phyloP scores from a whole-genome alignment of 1,140 invertebrate species.

The Leptopilina boulardi region DNA sequence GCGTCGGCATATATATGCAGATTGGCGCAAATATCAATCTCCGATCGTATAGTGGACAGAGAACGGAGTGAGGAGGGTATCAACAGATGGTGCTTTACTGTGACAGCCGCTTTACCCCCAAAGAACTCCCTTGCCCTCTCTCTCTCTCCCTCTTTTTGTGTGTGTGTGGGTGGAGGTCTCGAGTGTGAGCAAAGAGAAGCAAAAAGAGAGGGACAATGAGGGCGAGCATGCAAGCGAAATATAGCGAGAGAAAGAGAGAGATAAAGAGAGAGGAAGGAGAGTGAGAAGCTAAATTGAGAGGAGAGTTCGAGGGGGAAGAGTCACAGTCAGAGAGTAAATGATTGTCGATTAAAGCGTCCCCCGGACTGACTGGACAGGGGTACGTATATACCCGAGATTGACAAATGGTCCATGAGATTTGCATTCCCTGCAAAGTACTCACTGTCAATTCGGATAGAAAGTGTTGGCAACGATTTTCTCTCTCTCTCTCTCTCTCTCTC shows the following conservation, averaged over 20 bases:
- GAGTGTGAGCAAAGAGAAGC: background rate
- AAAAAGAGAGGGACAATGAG: conserved; percentile 34
- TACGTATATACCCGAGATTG: conserved; percentile 61
- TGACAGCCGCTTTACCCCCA: conserved; percentile 53
- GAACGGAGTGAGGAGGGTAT: conserved; percentile 48
- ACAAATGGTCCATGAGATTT: conserved; percentile 72
- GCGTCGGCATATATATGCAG: conserved; percentile 38
- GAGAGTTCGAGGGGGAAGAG: conserved; percentile 38
- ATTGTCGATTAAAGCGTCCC: conserved; percentile 73
- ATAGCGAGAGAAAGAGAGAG: conserved; percentile 37
- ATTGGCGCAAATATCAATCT: conserved; percentile 51
- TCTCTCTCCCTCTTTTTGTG: background rate
- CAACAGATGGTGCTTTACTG: conserved; percentile 68
- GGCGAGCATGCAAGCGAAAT: conserved; percentile 39
- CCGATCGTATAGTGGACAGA: conserved; percentile 42
- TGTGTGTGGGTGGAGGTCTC: background rate
- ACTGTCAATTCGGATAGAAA: conserved; percentile 50
- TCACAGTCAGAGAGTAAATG: conserved; percentile 66
- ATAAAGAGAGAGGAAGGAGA: background rate
- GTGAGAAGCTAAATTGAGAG: conserved; percentile 41
- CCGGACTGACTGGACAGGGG: conserved; percentile 47
- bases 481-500: too few species aligned
- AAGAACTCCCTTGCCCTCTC: conserved; percentile 13
- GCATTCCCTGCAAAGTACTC: conserved; percentile 63
- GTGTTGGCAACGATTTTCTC: conserved; percentile 43